Base-by-base conservation (phyloP, 2,113 vertebrate genomes). In the Campylomormyrus tamandua region DNA sequence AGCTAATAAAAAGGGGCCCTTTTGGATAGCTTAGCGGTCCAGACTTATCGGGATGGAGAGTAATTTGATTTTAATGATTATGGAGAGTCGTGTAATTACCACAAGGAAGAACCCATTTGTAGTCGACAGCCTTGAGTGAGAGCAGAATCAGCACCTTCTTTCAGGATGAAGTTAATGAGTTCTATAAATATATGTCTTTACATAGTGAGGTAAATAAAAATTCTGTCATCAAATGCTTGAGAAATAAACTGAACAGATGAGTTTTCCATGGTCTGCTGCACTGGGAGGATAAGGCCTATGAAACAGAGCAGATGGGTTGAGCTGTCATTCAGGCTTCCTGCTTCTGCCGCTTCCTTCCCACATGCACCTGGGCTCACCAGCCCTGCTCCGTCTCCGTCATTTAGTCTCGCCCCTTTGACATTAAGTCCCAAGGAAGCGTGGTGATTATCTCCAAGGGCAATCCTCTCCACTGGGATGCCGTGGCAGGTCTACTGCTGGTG, bases 61-160 rank as follows among this genome's bases (percentile, higher is more conserved):
- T 90, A 90, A 90, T 90, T 87, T 77, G 89, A 90, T 87, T 90
- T 90, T 90, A 90, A 90, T 87, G 89, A 90, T 90, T 86, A 90
- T 90, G 85, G 85, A 87, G 85, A 66, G 62, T 39, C 6, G 62
- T 87, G 85, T 90, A 90, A 90, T 90, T 90, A 90, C 89, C n/a
- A 52, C 89, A 39, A 87, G 46, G 85, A 90, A 90, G 62, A 87
- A 15, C 42, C 31, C 84, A 90, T 90, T 90, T 90, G 86, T 87
- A 80, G 89, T 45, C 46, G 74, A 45, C 74, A 87, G 58, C 85
- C 85, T 27, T 19, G 83, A 70, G 83, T 70, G 3, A 48, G 6
- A 66, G 46, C 46, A 70, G 48, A 80, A 53, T 53, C 62, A 87
- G 74, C 84, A 52, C 45, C 27, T 48, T 17, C 27, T 53, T 80